Base-by-base conservation (phyloP, 2,888 invertebrate genomes). In the Conomelus anceps region DNA sequence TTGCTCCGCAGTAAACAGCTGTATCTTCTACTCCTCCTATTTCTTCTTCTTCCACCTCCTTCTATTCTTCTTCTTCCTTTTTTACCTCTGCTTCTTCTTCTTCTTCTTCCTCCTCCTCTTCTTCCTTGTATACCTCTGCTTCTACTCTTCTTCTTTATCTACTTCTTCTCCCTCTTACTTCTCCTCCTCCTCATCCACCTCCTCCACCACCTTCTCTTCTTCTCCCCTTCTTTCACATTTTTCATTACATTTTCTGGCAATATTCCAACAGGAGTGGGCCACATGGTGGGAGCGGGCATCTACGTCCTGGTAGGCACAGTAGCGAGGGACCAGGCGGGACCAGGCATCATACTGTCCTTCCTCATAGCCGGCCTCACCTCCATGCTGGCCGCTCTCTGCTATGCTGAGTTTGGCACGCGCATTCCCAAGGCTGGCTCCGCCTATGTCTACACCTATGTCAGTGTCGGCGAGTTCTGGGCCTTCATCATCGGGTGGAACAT, bases 401-500 rank as follows among this genome's bases (percentile, higher is more conserved):
- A 98, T 92, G 98, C 98, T 0, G 98, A 98, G 93, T 97, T 97
- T 92, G 98, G 98, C 0, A 97, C 98, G 0, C 94, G 96, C 90
- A 96, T 98, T 85, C 98, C 98, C 0, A 96, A 97, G 93, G 98
- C 98, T 3, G 98, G 98, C 0, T 98, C 98, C 85, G 98, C 98
- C 0, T 98, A 98, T 93, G 96, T 98, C 22, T 98, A 98, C 93
- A 98, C 98, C 7, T 98, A 98, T 92, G 97, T 98, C 89, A 97
- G 97, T 91, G 95, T 98, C 90, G 98, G 98, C 22, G 98, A 98
- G 93, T 97, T 98, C 92, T 97, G 97, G 96, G 98, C 98, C 0
- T 98, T 98, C 92, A 96, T 98, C 88, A 98, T 98, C 92, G 98
- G 98, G 23, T 98, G 98, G 98, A 98, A 98, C 93, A 97, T 98